Evolutionary conservation across 1,140 invertebrate genomes (phyloP), one percentile per base, ranked within the genome.

Genomic region (Lycorma delicatula): DNA sequence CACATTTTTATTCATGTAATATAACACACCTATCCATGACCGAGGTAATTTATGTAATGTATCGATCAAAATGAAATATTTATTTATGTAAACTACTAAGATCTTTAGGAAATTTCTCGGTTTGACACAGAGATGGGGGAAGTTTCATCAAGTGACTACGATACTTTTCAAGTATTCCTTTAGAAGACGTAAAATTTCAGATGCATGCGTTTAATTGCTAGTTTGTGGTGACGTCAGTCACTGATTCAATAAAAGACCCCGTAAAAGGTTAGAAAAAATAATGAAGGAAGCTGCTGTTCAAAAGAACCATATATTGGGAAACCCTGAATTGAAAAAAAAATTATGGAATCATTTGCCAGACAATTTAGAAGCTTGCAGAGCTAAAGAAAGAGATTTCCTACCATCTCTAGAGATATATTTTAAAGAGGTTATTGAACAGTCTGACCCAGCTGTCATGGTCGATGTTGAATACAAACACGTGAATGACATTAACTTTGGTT

Each of bases 331-430:
- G n/a, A 96, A 89, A 1, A 86, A 88, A 63, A n/a, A n/a, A n/a
- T 72, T 98, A 20, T 98, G 94, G 94, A 97, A 97, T 71, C 75
- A 92, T 1, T 87, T 84, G 69, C 88, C 92, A 0, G 88, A 96
- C 70, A 98, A 98, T 77, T 78, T 96, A 56, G 87, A 90, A 63
- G 90, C 93, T 1, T 97, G 93, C 72, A 86, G 87, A 73, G 84
- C 85, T 25, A 85, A 87, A 63, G 87, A 92, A 66, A 78, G 93
- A 59, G 87, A 95, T 70, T 97, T 97, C 70, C 77, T 95, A 64
- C 94, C 95, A 16, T 81, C 85, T n/a, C 71, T 97, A 56, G 86
- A 90, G 74, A 77, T 77, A 26, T 94, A 87, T 72, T 91, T 98
- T 73, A 79, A 83, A 58, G 85, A 89, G 64, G 84, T 88, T 11